phyloP scores from a whole-genome alignment of 2,888 invertebrate species.

The Acleris holmiana region DNA sequence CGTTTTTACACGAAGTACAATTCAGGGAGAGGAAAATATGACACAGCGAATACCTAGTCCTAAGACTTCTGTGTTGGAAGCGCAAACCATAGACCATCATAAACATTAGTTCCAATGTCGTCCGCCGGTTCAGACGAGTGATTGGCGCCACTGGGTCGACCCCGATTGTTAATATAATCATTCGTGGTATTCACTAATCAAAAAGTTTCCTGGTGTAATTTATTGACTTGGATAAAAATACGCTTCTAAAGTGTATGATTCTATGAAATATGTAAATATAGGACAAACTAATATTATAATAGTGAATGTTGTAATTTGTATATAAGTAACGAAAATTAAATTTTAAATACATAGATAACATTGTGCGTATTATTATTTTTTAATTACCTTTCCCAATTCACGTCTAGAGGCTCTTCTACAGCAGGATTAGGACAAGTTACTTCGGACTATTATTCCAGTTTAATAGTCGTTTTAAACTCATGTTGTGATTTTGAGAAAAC shows the following conservation, averaged over 20 bases:
- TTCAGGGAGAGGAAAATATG: no score
- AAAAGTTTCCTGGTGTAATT: conserved; percentile 79
- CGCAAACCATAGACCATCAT: no score
- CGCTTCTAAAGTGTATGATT: conserved; percentile 80
- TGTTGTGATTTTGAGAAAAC: no score
- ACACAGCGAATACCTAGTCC: no score
- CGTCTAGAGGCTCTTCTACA: no score
- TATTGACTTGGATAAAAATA: conserved; percentile 76
- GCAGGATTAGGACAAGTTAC: no score
- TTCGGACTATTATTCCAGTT: no score
- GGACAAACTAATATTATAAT: conserved; percentile 82
- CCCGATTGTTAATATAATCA: conserved; percentile 65
- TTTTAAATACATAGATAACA: conserved; percentile 84
- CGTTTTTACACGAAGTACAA: no score
- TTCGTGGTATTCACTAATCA: conserved; percentile 68
- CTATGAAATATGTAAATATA: conserved; percentile 82
- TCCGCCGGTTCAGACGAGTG: conserved; percentile 4
- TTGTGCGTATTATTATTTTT: conserved; percentile 66
- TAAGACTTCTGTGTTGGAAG: no score
- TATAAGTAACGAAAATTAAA: conserved; percentile 84
- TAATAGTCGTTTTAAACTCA: no score
- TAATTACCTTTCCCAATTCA: conserved; percentile 27
- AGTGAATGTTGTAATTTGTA: conserved; percentile 85
- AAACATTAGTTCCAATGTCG: conserved; percentile 1
- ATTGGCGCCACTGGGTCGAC: conserved; percentile 46